phyloP scores from a whole-genome alignment of 2,888 invertebrate species.

The Noctuana brunneofusca region DNA sequence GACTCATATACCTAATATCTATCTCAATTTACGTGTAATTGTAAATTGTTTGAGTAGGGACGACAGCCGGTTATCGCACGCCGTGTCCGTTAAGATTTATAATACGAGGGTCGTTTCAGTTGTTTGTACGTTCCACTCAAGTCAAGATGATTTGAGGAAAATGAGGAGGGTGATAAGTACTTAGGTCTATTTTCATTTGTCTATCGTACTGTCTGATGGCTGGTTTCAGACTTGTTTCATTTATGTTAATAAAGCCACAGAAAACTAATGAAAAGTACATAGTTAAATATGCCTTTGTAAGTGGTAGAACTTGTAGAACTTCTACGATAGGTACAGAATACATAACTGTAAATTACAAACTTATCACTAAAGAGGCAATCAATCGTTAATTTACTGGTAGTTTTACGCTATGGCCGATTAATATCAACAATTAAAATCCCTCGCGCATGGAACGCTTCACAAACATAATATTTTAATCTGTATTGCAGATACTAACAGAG shows the following conservation, averaged over 20 bases:
- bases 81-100: slow-evolving; percentile 35
- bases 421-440: neutral
- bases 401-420: neutral
- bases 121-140: neutral
- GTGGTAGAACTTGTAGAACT: no score
- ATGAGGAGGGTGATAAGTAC: neutral
- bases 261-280: no score
- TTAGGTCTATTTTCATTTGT: neutral
- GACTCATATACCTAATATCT: neutral
- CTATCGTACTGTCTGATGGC: neutral
- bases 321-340: no score
- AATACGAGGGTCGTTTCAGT: slow-evolving; percentile 31
- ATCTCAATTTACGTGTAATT: slow-evolving; percentile 38
- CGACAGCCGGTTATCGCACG: slow-evolving; percentile 40
- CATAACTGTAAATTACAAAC: no score
- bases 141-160: neutral
- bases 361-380: neutral
- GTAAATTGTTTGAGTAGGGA: slow-evolving; percentile 43
- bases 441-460: neutral
- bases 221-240: neutral
- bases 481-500: neutral
- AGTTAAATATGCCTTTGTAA: no score
- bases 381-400: neutral
- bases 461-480: slow-evolving; percentile 1
- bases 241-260: no score